Evolutionary conservation across 2,113 vertebrate species (phyloP), one percentile per base, ranked within the genome.

Genomic region (Caranx melampygus): DNA sequence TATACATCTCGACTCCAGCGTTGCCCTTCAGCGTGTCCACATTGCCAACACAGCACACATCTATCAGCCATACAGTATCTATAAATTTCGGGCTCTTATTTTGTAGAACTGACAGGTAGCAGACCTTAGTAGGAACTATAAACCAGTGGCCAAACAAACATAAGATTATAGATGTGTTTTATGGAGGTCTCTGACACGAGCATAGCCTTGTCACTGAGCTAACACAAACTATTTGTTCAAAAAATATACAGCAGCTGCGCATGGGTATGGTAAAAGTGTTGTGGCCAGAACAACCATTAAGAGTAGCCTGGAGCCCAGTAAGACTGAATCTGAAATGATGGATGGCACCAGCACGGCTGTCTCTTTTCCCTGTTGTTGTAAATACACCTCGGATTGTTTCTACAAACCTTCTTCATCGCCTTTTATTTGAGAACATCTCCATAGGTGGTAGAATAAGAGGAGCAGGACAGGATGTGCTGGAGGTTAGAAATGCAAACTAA

Each of bases 1-100:
- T 89, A 89, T 84, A 90, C 74, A 69, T 69, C 71, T 69, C 9
- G 59, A 45, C 52, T 76, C 3, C 70, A 51, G 76, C 71, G 0
- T 40, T 79, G 76, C 64, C 88, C 84, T 82, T 87, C 74, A 75
- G 9, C 63, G 60, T 47, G 54, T 66, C 74, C 80, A 75, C 62
- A 16, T 58, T 58, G 16, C 64, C 60, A 64, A 61, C 59, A 79
- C 16, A 63, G 51, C 49, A 26, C 26, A 26, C 72, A 49, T 82
- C 69, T 13, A 65, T 83, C 68, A n/a, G 40, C 59, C 33, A 0
- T 8, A 13, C 33, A 12, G 1, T 61, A 33, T 65, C 62, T 63
- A 40, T 84, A 70, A 73, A 87, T 79, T 78, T 33, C 52, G 26
- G 47, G 58, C 70, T 68, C 16, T 63, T 82, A 72, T 73, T 76